Evolutionary conservation across 2,888 invertebrate species (phyloP), one percentile per base, ranked within the genome.

Genomic region (Entomobrya multifasciata): DNA sequence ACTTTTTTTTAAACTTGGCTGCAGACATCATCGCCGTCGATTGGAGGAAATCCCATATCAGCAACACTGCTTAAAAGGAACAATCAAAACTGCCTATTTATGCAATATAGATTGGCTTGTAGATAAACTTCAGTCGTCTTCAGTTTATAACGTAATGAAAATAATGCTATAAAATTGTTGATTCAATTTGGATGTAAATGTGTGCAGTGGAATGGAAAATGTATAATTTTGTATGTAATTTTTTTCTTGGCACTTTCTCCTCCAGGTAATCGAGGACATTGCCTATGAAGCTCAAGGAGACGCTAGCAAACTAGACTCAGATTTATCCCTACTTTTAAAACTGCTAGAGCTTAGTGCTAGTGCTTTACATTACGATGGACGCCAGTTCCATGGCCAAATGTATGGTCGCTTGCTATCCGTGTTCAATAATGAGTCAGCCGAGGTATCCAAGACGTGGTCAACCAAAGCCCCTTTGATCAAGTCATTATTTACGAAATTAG

Each of bases 41-140:
- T 94, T 96, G 88, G 96, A 96, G 92, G 97, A 97, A 93, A 93
- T 97, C 72, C 97, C 97, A 65, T 96, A 94, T 93, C 96, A 96
- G 92, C 94, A 95, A 92, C 94, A 95, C 92, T 94, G 95, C 91
- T 92, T 95, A 0, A 92, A 93, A 91, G 93, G 94, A 91, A 94
- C 95, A 90, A 94, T 96, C 47, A 90, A 88, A 74, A 86, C 60
- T 2, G 65, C 86, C 17, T 76, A 85, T 78, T 74, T 97, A 92
- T 95, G 95, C 79, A 95, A 96, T 92, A 93, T 95, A 41, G 94
- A 95, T 90, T 97, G 97, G 96, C 94, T 97, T 52, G 95, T 95
- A 91, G 95, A 96, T 91, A 97, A 97, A 93, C 93, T 97, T 0
- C 95, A 95, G 72, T 96, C 96, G 6, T 95, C 96, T 0, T 95